phyloP scores from a whole-genome alignment of 2,113 vertebrate genomes.

The Oreotrochilus melanogaster region DNA sequence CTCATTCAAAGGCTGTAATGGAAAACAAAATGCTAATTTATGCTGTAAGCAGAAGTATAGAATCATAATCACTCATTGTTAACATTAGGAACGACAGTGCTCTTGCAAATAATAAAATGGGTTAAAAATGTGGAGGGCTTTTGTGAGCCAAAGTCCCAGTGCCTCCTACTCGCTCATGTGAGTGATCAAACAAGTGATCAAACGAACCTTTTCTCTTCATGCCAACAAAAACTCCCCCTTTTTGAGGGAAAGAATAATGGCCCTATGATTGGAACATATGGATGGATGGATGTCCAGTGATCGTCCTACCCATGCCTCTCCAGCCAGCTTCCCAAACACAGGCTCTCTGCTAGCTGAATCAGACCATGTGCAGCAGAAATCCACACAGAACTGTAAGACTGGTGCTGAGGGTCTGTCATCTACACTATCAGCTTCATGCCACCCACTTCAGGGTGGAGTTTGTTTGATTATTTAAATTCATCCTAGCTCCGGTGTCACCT shows the following conservation, averaged over 20 bases:
- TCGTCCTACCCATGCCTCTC: not conserved
- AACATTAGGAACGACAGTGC: conserved; percentile 80
- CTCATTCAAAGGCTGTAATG: conserved; percentile 84
- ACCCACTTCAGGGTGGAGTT: fast-evolving
- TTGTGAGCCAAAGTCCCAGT: conserved; percentile 9
- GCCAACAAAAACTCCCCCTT: conserved; percentile 23
- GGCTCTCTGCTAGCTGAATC: not conserved
- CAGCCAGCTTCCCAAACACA: not conserved
- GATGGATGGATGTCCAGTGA: not conserved
- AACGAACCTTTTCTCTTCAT: conserved; percentile 24
- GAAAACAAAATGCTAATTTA: conserved; percentile 88
- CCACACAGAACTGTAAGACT: not conserved
- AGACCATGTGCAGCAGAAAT: fast-evolving
- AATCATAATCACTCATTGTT: conserved; percentile 86
- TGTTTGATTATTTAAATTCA: not conserved
- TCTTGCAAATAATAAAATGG: conserved; percentile 81
- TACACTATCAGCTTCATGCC: fast-evolving
- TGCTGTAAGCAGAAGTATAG: conserved; percentile 83
- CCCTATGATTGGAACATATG: not conserved
- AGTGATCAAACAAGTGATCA: not conserved
- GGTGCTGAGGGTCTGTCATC: fast-evolving
- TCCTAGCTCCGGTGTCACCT: not conserved
- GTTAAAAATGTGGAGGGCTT: conserved; percentile 66
- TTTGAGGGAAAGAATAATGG: conserved; percentile 24
- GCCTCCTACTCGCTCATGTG: not conserved